phyloP scores from a whole-genome alignment of 2,113 vertebrate genomes.

The Martes martes region DNA sequence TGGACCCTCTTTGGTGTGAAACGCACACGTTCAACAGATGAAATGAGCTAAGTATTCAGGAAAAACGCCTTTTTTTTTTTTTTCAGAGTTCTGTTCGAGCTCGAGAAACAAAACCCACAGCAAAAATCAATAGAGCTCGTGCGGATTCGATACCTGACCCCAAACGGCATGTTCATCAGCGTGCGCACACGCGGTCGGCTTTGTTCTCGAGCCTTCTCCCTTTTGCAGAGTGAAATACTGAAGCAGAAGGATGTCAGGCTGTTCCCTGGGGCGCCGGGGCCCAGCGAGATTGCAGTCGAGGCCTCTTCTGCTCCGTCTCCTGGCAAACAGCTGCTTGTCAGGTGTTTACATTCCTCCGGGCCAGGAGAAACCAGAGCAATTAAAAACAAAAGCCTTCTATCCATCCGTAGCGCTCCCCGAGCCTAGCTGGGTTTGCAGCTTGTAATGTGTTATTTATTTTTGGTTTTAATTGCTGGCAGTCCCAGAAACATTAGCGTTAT shows the following conservation, averaged over 20 bases:
- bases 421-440: slow-evolving; percentile 74
- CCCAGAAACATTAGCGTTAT: slow-evolving; percentile 79
- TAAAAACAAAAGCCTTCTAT: slow-evolving; percentile 43
- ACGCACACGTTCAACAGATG: neutral
- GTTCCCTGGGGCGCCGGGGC: neutral
- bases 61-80: neutral
- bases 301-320: neutral
- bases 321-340: slow-evolving; percentile 51
- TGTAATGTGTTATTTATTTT: slow-evolving; percentile 79
- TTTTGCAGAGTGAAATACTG: neutral
- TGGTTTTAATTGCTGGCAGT: slow-evolving; percentile 82
- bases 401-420: neutral
- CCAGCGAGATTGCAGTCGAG: neutral
- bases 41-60: neutral
- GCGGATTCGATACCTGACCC: neutral
- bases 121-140: slow-evolving; percentile 31
- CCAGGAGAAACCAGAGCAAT: slow-evolving; percentile 62
- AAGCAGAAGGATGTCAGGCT: neutral
- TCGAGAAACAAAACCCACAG: slow-evolving; percentile 12
- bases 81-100: neutral
- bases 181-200: accelerated
- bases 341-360: slow-evolving; percentile 31
- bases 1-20: neutral
- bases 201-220: neutral
- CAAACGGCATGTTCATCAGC: neutral